phyloP scores from a whole-genome alignment of 1,140 invertebrate species.

The Sitobion miscanthi region DNA sequence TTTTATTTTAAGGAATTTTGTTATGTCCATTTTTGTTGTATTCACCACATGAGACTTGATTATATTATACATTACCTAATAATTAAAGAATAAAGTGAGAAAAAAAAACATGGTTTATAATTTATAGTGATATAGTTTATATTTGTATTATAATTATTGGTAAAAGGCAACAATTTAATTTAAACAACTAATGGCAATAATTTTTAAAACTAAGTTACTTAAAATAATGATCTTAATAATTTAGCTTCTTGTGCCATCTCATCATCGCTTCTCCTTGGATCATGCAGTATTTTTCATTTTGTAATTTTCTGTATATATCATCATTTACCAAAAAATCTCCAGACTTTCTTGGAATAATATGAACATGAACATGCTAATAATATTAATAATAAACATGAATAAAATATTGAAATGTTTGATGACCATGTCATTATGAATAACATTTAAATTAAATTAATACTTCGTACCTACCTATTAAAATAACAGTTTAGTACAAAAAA shows the following conservation, averaged over 20 bases:
- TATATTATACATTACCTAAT: not conserved
- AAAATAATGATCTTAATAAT: slow-evolving; percentile 57
- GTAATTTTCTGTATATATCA: slow-evolving; percentile 77
- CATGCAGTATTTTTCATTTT: slow-evolving; percentile 71
- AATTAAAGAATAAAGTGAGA: not conserved
- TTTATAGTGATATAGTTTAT: not conserved
- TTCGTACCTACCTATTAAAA: not conserved
- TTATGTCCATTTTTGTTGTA: not conserved
- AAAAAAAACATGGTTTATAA: not conserved
- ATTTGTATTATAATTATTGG: not conserved
- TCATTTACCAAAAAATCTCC: slow-evolving; percentile 82
- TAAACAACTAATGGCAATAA: not conserved
- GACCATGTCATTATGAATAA: too few relatives aligned
- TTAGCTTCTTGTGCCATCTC: slow-evolving; percentile 70
- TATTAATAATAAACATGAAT: slow-evolving; percentile 50
- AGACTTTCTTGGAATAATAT: slow-evolving; percentile 78
- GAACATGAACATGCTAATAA: slow-evolving; percentile 82
- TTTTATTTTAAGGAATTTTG: not conserved
- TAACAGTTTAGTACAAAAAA: not conserved
- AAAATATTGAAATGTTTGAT: not conserved
- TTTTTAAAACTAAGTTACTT: not conserved
- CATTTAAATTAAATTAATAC: not conserved
- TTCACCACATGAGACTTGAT: not conserved
- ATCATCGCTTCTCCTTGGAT: slow-evolving; percentile 62
- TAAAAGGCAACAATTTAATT: not conserved